Evolutionary conservation across 2,888 invertebrate species (phyloP).

Genomic region (Drosophila fulvimacula): DNA sequence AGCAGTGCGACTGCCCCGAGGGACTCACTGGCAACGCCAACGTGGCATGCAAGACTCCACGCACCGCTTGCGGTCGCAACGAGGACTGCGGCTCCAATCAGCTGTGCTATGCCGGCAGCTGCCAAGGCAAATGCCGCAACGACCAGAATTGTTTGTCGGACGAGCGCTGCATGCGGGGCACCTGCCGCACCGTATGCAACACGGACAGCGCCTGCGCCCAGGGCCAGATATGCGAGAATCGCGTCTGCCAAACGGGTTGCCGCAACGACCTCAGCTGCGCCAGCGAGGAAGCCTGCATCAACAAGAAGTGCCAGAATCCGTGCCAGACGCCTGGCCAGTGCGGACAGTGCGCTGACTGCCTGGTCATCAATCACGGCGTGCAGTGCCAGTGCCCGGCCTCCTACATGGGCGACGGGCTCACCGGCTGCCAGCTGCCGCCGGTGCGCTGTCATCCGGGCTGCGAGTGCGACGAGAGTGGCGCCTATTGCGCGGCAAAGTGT

Average conservation of each 20-base stretch:
- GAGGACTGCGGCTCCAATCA: slow-evolving; percentile 90
- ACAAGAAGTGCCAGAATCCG: slow-evolving; percentile 92
- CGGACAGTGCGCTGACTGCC: slow-evolving; percentile 93
- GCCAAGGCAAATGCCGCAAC: slow-evolving; percentile 91
- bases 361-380: slow-evolving; percentile 92
- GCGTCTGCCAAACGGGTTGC: slow-evolving; percentile 94
- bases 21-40: slow-evolving; percentile 91
- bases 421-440: slow-evolving; percentile 90
- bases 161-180: slow-evolving; percentile 93
- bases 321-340: slow-evolving; percentile 91
- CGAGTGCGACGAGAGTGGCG: slow-evolving; percentile 91
- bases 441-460: slow-evolving; percentile 91
- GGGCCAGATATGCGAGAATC: slow-evolving; percentile 94
- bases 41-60: slow-evolving; percentile 89
- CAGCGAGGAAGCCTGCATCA: slow-evolving; percentile 91
- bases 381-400: slow-evolving; percentile 94
- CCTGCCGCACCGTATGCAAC: slow-evolving; percentile 94
- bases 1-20: slow-evolving; percentile 90
- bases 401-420: slow-evolving; percentile 92
- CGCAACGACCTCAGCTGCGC: slow-evolving; percentile 93
- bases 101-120: slow-evolving; percentile 91
- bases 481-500: slow-evolving; percentile 91
- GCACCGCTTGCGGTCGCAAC: slow-evolving; percentile 88
- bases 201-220: slow-evolving; percentile 92
- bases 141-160: slow-evolving; percentile 93